Percentiles rank a stretch among this genome's conserved stretches.
Conservation (phyloP, 1,140 invertebrate genomes). For the Zaprionus ghesquierei region DNA sequence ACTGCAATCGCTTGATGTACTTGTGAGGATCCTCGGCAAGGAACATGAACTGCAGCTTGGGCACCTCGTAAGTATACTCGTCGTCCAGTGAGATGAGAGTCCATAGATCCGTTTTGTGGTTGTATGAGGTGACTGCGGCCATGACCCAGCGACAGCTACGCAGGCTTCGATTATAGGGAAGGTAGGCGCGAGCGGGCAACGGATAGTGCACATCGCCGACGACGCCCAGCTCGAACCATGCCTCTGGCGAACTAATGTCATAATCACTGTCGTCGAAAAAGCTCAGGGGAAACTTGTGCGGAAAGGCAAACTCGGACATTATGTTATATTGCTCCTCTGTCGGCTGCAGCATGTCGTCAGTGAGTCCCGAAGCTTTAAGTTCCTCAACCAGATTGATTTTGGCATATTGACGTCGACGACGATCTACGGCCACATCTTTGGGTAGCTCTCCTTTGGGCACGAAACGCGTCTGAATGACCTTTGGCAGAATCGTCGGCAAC, state of each 20-base stretch:
- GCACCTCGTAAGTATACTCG: conserved; percentile 58
- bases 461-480: conserved; percentile 66
- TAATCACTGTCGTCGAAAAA: conserved; percentile 74
- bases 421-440: conserved; percentile 77
- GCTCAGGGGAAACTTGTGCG: conserved; percentile 72
- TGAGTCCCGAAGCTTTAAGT: conserved; percentile 54
- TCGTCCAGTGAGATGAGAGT: conserved; percentile 55
- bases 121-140: conserved; percentile 54
- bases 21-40: conserved; percentile 70
- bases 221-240: conserved; percentile 70
- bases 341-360: conserved; percentile 56
- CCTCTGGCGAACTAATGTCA: conserved; percentile 61
- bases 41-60: conserved; percentile 78
- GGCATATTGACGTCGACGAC: conserved; percentile 58
- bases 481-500: conserved; percentile 70
- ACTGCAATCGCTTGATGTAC: conserved; percentile 61
- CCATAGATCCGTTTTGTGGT: conserved; percentile 51
- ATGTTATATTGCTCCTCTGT: conserved; percentile 69
- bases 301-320: conserved; percentile 69
- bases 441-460: conserved; percentile 68
- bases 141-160: conserved; percentile 63
- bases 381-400: conserved; percentile 61
- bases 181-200: conserved; percentile 63
- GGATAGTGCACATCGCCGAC: conserved; percentile 62
- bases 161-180: conserved; percentile 58